Base-by-base conservation (phyloP, 2,888 invertebrate species). In the Eristalis tenax region DNA sequence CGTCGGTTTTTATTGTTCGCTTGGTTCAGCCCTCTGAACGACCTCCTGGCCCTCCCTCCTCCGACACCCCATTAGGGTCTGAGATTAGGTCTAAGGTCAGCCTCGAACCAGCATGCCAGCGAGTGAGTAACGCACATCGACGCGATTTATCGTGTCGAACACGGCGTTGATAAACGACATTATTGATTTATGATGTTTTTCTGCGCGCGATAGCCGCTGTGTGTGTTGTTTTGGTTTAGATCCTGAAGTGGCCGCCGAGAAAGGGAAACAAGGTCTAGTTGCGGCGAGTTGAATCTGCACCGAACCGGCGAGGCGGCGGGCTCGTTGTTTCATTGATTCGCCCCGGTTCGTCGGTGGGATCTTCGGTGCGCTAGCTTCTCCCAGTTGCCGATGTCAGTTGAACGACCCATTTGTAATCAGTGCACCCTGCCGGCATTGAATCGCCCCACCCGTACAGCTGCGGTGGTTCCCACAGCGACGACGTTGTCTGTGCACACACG, bases 151-250 rank as follows among this genome's bases (percentile, higher is more conserved):
- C 61, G 40, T 77, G n/a, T 78, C 38, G 10, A 70, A 56, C n/a
- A 32, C 32, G 5, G 32, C 32, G 63, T 11, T 63, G 59, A 26
- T 26, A 64, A 78, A 28, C 23, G 78, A 18, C 35, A 70, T 69
- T 70, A 57, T 64, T 56, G 50, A 70, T 70, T 78, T 70, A 78
- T 70, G 64, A 40, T 35, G 32, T 64, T 35, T 50, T 65, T 74
- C 15, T 15, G 2, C 4, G 13, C n/a, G 66, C 38, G 40, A 22
- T 10, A 43, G 43, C 13, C 13, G 15, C 8, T 18, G 56, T 35
- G 1, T 28, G 28, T 64, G 23, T 38, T 65, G n/a, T 64, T 56
- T 56, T 15, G 23, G 64, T 13, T 38, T 11, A 0, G 13, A 10
- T 43, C 5, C 22, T 64, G 26, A 59, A 59, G 59, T 59, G 59